Conservation (phyloP, 2,797 vertebrate genomes). For the Ispidina lecontei region DNA sequence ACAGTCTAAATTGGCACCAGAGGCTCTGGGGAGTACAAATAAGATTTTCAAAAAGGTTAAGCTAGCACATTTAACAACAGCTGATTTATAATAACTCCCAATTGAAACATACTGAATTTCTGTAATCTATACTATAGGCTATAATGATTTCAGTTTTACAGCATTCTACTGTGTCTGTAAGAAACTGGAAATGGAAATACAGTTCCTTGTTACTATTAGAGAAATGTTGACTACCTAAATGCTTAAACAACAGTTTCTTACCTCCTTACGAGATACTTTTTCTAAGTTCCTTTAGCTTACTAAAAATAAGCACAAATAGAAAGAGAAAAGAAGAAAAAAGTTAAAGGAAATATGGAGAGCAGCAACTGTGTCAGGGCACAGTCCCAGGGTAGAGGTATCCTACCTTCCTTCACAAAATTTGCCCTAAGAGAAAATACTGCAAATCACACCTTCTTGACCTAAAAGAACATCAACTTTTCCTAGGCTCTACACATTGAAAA, state of each 20-base stretch:
- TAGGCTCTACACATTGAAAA: background rate
- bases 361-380: background rate
- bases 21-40: background rate
- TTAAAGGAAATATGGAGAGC: background rate
- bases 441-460: background rate
- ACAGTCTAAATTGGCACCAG: background rate
- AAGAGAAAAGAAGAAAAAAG: background rate
- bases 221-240: background rate
- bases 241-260: background rate
- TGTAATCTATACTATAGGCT: background rate
- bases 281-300: background rate
- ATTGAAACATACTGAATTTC: background rate
- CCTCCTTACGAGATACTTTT: background rate
- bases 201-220: background rate
- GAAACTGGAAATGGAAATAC: background rate
- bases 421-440: background rate
- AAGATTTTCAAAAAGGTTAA: conserved; percentile 1
- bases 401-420: background rate
- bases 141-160: background rate
- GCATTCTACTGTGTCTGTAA: background rate
- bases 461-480: background rate
- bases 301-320: background rate
- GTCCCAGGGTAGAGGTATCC: background rate
- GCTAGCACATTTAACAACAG: background rate
- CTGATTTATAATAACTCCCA: background rate